Base-by-base conservation (phyloP, 2,888 invertebrate species). In the Zygothrica quintamaculata region DNA sequence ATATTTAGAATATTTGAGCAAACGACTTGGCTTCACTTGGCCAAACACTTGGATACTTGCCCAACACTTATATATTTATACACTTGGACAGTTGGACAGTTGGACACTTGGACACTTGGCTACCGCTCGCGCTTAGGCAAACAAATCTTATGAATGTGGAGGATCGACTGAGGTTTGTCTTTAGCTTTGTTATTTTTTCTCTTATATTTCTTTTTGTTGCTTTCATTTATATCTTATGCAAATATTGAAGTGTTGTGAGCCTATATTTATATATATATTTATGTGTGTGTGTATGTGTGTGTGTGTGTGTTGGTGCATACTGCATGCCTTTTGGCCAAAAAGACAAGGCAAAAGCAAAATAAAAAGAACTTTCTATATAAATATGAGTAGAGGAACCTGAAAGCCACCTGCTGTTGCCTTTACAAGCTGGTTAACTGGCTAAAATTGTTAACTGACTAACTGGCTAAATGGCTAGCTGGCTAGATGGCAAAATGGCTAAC, bases 1-100 rank as follows among this genome's bases (percentile, higher is more conserved):
- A 84, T 84, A 84, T 84, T 84, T 80, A 78, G 84, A 84, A 84
- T 84, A 77, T 84, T 81, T 74, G 75, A 77, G 56, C 65, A 69
- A n/a, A 62, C 60, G 61, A 70, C 70, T 67, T 26, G 42, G 31
- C 37, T 47, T 1, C 31, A 25, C 8, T n/a, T 33, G 25, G 67
- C 71, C 72, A 55, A 48, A 46, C 61, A 22, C 18, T 22, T 22
- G 18, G 3, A 5, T 59, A 81, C 84, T 84, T 79, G 82, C 84
- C 82, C 84, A 84, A 84, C 70, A 84, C 75, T 58, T 79, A n/a
- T n/a, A n/a, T n/a, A n/a, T n/a, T n/a, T n/a, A n/a, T n/a, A n/a
- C n/a, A n/a, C 9, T 15, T n/a, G 3, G 42, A 58, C 42, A 36
- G 22, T 29, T 29, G 29, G 29, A 40, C 65, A 71, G 67, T 74